Evolutionary conservation across 2,797 vertebrate genomes (phyloP).

Genomic region (Pelochelys cantorii): DNA sequence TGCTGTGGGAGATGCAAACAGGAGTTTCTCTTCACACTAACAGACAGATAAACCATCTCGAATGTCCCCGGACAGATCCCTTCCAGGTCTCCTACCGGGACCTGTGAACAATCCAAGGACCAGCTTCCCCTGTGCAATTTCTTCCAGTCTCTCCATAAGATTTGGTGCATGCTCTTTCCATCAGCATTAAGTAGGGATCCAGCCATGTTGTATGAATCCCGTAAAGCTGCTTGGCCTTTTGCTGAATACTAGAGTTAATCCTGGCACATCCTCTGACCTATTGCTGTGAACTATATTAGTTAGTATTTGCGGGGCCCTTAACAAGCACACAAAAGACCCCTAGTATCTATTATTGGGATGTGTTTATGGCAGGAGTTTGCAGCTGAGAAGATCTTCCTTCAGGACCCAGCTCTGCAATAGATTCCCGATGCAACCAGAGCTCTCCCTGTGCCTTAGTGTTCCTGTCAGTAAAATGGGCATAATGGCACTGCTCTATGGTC

Average conservation of each 20-base stretch:
- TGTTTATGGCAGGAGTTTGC: background rate
- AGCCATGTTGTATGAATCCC: background rate
- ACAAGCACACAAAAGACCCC: background rate
- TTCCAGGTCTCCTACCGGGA: background rate
- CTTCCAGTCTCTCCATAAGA: background rate
- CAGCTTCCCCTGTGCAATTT: background rate
- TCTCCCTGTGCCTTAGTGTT: background rate
- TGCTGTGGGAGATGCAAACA: background rate
- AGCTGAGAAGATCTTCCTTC: background rate
- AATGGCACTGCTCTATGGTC: background rate
- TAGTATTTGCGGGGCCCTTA: background rate
- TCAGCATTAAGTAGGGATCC: background rate
- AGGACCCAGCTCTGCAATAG: background rate
- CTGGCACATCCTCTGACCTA: background rate
- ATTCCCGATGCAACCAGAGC: background rate
- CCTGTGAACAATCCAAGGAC: background rate
- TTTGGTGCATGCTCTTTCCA: background rate
- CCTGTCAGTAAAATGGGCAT: background rate
- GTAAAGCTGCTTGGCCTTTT: background rate
- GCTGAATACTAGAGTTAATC: background rate
- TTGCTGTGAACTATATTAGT: background rate
- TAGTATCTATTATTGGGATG: background rate
- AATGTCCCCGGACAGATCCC: background rate
- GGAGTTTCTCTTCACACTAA: background rate
- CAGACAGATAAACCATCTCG: background rate